These are phyloP conservation scores for Lymantria dispar DNA, from an alignment of 2,888 invertebrate species.

Conservation along the genomic window DNA sequence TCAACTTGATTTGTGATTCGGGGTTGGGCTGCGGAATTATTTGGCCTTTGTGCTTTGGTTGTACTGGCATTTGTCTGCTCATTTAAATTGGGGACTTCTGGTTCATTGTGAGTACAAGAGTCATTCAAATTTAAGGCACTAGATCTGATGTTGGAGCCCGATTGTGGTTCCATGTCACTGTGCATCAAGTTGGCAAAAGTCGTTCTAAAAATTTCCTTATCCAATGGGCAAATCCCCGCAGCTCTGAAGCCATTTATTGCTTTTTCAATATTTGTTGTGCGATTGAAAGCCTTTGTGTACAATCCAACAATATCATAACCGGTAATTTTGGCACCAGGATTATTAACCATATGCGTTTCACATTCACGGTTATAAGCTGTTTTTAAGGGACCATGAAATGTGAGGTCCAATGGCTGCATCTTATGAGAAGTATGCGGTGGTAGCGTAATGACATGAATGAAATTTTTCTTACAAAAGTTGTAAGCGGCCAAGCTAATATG, in stretches of 20 bases:
- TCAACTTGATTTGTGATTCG: not conserved
- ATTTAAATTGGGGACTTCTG: not conserved
- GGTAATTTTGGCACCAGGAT: conserved; percentile 12
- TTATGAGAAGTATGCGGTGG: conserved; percentile 27
- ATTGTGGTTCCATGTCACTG: not conserved
- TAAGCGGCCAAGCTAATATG: not conserved
- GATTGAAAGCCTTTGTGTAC: conserved; percentile 18
- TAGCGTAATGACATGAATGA: conserved; percentile 18
- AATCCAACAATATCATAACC: conserved; percentile 17
- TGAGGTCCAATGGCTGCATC: conserved; percentile 4
- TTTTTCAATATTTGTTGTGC: conserved; percentile 12
- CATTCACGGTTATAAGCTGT: conserved; percentile 13
- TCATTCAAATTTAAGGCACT: not conserved
- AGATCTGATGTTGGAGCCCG: not conserved
- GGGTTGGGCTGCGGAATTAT: not conserved
- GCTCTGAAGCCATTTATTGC: not conserved
- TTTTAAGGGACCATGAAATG: conserved; percentile 13
- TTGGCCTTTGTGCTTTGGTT: no score
- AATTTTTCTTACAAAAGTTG: not conserved
- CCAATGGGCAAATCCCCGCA: conserved; percentile 18
- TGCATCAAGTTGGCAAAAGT: conserved; percentile 2
- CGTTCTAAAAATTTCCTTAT: conserved; percentile 11
- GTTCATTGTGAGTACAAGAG: not conserved
- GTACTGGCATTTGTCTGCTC: no score
- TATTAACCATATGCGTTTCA: conserved; percentile 7